Base-by-base conservation (phyloP, 30 jellyfish, hydroid and myxozoan genomes). In the Chironex yamaguchii region DNA sequence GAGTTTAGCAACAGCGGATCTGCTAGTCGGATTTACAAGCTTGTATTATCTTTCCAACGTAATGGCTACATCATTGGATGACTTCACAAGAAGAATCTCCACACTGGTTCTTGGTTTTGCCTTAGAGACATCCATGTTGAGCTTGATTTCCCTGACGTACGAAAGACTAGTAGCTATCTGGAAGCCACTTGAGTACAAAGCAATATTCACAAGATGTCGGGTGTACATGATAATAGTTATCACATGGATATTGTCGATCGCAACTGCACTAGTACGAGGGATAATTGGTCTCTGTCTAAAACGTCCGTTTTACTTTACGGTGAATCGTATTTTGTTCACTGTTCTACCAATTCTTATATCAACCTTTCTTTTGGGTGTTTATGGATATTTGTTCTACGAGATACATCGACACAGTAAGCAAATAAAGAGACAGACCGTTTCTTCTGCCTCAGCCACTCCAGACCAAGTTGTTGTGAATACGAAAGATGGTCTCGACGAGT, bases 111-210 rank as follows among this genome's bases (percentile, higher is more conserved):
- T 71, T 0, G 88, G 89, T 0, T 85, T 85, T 62, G 71, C 95
- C 9, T 49, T 85, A 30, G 95, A 85, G 34, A 85, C 95, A 25
- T 85, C 95, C 0, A 85, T 85, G 64, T 73, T 85, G 58, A 71
- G 95, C 53, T 68, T 85, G 49, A 68, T 85, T 33, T 85, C 84
- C 64, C 34, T 85, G 24, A 85, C 95, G 50, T 85, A 85, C 79
- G 95, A 85, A 42, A 34, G 95, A 36, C 80, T 85, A 1, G 89
- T 85, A 4, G 95, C 82, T 0, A 71, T 85, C 27, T 68, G 52
- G 34, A 71, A 73, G 23, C 74, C 95, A 31, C 85, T 85, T 25
- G 63, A 72, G 58, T 85, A 85, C 65, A 81, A 85, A 23, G 66
- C 62, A 26, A 71, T 85, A 4, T 72, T 85, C 52, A 85, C 95